Evolutionary conservation across 2,113 vertebrate species (phyloP).

Genomic region (Sterna hirundo): DNA sequence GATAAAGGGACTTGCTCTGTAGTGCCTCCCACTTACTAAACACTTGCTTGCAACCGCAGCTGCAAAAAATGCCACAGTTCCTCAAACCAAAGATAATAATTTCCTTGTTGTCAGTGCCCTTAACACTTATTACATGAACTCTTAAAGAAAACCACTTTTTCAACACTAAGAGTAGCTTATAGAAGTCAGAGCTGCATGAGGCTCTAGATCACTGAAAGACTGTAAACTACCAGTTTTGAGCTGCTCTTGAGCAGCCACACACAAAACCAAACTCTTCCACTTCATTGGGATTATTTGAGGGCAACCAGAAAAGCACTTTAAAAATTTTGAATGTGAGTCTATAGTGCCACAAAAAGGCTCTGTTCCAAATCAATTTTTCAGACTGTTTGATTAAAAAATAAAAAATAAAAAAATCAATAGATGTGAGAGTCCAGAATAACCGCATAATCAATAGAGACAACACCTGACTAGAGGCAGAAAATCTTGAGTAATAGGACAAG

Average conservation of each 20-base stretch:
- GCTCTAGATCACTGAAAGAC: background rate
- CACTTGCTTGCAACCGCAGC: slow-evolving; percentile 73
- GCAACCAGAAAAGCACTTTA: background rate
- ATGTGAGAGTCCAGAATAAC: background rate
- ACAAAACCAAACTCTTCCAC: background rate
- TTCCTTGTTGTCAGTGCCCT: background rate
- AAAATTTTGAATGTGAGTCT: background rate
- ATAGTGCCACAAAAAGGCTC: background rate
- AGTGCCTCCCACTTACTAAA: slow-evolving; percentile 83
- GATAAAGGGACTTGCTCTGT: slow-evolving; percentile 77
- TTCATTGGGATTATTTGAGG: background rate
- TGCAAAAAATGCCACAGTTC: slow-evolving; percentile 68
- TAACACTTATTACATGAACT: background rate
- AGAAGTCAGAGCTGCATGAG: background rate
- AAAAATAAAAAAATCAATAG: background rate
- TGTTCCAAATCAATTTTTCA: background rate
- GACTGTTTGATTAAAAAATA: background rate
- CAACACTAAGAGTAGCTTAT: background rate
- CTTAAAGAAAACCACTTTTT: background rate
- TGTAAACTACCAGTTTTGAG: background rate
- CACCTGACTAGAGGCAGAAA: background rate
- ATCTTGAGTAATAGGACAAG: background rate
- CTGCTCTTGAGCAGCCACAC: background rate
- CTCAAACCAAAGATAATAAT: slow-evolving; percentile 45
- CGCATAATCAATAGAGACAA: background rate